Percentiles rank a stretch among this genome's conserved stretches.
Evolutionary conservation across 2,797 vertebrate genomes (phyloP).

Genomic region (Jordanella pulchra): DNA sequence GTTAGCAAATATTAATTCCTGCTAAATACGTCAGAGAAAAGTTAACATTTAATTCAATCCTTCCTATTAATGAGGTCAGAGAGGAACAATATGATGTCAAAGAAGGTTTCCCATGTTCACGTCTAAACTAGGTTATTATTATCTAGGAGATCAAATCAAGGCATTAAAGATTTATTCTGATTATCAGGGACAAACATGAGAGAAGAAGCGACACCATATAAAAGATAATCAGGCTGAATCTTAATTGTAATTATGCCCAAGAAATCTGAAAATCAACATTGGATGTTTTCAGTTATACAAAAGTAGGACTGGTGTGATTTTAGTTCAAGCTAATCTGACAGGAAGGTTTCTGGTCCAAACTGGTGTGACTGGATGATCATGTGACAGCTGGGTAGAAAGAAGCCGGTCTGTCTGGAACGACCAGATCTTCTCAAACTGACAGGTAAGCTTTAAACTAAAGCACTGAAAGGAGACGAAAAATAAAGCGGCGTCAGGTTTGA

Average conservation of each 20-base stretch:
- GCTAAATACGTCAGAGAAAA: too few species aligned
- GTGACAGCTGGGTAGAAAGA: background rate
- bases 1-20: too few species aligned
- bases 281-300: background rate
- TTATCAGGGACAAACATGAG: background rate
- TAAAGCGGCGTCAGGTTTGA: background rate
- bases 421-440: background rate
- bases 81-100: too few species aligned
- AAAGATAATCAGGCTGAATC: background rate
- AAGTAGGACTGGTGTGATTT: background rate
- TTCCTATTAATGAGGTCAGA: too few species aligned
- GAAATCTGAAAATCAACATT: background rate
- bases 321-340: background rate
- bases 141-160: too few species aligned
- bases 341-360: background rate
- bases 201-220: background rate
- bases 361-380: background rate
- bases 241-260: background rate
- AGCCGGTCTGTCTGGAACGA: conserved; percentile 28
- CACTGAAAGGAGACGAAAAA: background rate
- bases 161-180: too few species aligned
- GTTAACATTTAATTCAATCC: too few species aligned
- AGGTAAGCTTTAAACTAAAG: conserved; percentile 47
- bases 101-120: too few species aligned
- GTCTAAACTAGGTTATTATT: too few species aligned